Evolutionary conservation across 2,888 invertebrate genomes (phyloP).

Genomic region (Apocheima hispidaria): DNA sequence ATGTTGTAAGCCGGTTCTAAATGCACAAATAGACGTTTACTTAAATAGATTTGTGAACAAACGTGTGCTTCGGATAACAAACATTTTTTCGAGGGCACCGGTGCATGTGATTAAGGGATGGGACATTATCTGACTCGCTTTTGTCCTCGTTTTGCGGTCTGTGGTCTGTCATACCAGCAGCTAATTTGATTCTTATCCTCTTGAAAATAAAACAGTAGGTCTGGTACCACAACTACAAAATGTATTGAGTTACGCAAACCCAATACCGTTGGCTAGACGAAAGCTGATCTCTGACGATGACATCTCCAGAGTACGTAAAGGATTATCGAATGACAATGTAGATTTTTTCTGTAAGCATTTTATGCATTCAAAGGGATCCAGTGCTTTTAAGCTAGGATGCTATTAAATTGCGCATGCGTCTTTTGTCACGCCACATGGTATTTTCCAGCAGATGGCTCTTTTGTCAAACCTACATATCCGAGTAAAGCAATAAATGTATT

Average conservation of each 20-base stretch:
- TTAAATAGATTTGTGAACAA: slow-evolving; percentile 73
- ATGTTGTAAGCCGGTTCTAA: slow-evolving; percentile 69
- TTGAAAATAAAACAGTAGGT: slow-evolving; percentile 50
- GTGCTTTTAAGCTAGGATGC: slow-evolving; percentile 79
- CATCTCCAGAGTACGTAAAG: slow-evolving; percentile 83
- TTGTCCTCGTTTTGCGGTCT: slow-evolving; percentile 82
- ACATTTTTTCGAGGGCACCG: slow-evolving; percentile 81
- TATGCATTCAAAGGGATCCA: slow-evolving; percentile 72
- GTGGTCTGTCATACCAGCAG: slow-evolving; percentile 64
- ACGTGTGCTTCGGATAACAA: slow-evolving; percentile 74
- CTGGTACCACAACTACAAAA: slow-evolving; percentile 51
- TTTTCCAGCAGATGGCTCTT: slow-evolving; percentile 81
- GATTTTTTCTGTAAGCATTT: slow-evolving; percentile 73
- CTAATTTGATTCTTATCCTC: slow-evolving; percentile 60
- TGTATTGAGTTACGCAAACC: slow-evolving; percentile 85
- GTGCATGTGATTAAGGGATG: slow-evolving; percentile 86
- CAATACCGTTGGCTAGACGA: slow-evolving; percentile 80
- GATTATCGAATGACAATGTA: slow-evolving; percentile 85
- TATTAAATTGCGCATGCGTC: slow-evolving; percentile 84
- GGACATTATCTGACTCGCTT: slow-evolving; percentile 79
- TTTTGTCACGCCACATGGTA: slow-evolving; percentile 81
- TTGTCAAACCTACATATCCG: slow-evolving; percentile 66
- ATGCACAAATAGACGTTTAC: slow-evolving; percentile 69
- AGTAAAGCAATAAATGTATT: slow-evolving; percentile 59
- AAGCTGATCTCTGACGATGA: slow-evolving; percentile 84